These are phyloP conservation scores for Taenioides sp. DNA, from an alignment of 2,797 vertebrate species.

Conservation along the genomic window DNA sequence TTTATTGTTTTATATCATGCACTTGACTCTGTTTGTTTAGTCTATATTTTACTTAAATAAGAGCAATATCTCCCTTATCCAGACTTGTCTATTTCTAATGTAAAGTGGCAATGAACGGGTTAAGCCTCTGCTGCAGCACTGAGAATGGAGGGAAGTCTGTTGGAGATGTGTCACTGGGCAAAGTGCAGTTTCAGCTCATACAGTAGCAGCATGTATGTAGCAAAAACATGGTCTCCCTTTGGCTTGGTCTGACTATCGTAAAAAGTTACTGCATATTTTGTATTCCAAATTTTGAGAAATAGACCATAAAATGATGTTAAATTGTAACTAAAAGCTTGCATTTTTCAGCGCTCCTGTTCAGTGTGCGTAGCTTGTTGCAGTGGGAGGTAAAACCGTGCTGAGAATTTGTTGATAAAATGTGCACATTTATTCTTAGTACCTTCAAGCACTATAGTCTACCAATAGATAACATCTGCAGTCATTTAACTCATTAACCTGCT, in stretches of 20 bases:
- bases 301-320: neutral
- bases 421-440: constrained; percentile 55
- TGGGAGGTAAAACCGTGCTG: constrained; percentile 19
- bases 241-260: neutral
- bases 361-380: constrained; percentile 23
- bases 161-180: constrained; percentile 33
- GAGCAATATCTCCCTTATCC: neutral
- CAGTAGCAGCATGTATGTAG: neutral
- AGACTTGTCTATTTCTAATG: constrained; percentile 2
- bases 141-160: constrained; percentile 48
- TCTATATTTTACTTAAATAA: neutral
- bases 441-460: constrained; percentile 39
- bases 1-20: neutral
- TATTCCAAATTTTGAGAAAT: neutral
- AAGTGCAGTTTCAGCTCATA: constrained; percentile 33
- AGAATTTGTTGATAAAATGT: constrained; percentile 44
- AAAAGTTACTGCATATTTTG: neutral
- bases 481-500: constrained; percentile 17
- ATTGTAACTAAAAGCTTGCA: neutral
- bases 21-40: neutral
- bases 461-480: constrained; percentile 25
- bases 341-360: neutral
- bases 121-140: constrained; percentile 69
- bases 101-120: constrained; percentile 55
- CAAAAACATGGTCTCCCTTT: neutral